These are phyloP conservation scores for Mycetomoellerius zeteki DNA, from an alignment of 1,140 invertebrate species.

Conservation along the genomic window DNA sequence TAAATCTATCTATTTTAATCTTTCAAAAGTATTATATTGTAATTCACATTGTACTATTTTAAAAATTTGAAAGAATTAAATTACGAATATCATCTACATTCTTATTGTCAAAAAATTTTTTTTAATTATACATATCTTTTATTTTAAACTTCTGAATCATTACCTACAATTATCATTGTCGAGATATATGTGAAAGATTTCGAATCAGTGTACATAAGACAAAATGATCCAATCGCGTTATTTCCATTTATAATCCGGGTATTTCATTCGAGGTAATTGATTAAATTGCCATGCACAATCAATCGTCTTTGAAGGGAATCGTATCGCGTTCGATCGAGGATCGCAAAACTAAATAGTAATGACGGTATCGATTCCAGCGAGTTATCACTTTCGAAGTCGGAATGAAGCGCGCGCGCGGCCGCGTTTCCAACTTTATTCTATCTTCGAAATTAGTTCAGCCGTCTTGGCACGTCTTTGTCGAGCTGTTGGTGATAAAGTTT, in stretches of 20 bases:
- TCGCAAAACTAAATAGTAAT: constrained; percentile 79
- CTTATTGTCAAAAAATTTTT: neutral
- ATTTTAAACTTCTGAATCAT: constrained; percentile 14
- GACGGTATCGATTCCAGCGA: constrained; percentile 78
- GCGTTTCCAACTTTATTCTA: constrained; percentile 86
- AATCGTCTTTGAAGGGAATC: constrained; percentile 1
- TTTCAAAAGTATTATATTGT: neutral
- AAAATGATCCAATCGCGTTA: neutral
- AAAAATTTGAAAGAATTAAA: neutral
- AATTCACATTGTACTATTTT: neutral
- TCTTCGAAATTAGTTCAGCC: constrained; percentile 87
- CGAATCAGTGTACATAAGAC: neutral
- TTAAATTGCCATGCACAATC: constrained; percentile 31
- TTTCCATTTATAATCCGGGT: constrained; percentile 6
- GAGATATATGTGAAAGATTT: neutral
- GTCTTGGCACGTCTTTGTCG: constrained; percentile 87
- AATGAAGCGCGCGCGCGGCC: constrained; percentile 71
- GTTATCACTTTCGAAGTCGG: constrained; percentile 80
- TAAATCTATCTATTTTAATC: constrained; percentile 20
- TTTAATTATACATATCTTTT: neutral
- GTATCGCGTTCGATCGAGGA: constrained; percentile 11
- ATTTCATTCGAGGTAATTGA: constrained; percentile 32
- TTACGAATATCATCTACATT: neutral
- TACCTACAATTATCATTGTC: neutral
- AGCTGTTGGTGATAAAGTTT: constrained; percentile 87